Percentiles rank a stretch among this genome's conserved stretches.
phyloP scores from a whole-genome alignment of 2,888 invertebrate species.

The Mylabris sibirica region DNA sequence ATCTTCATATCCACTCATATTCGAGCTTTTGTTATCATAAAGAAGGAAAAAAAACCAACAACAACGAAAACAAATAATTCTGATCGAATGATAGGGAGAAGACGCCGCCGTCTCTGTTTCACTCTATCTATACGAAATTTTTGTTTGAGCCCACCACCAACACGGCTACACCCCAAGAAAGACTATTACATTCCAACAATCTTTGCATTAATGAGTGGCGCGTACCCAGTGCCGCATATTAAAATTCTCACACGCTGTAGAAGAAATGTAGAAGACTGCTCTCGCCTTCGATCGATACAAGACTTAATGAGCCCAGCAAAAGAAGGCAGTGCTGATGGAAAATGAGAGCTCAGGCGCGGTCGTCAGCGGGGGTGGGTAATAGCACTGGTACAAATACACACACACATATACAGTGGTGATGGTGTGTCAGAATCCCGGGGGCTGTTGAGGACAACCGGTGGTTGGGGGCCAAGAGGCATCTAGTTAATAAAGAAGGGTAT shows the following conservation, averaged over 20 bases:
- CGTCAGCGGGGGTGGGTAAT: slow-evolving; percentile 16
- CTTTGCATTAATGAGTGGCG: slow-evolving; percentile 59
- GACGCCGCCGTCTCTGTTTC: background rate
- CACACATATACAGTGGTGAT: slow-evolving; percentile 5
- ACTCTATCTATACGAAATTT: background rate
- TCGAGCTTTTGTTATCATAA: background rate
- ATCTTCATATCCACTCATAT: slow-evolving; percentile 5
- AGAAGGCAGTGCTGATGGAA: slow-evolving; percentile 58
- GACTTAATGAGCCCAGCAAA: slow-evolving; percentile 59
- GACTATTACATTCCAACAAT: slow-evolving; percentile 54
- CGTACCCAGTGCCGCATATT: slow-evolving; percentile 58
- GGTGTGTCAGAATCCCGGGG: slow-evolving; percentile 14
- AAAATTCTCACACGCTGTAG: slow-evolving; percentile 59
- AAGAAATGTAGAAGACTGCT: slow-evolving; percentile 58
- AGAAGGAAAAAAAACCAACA: background rate
- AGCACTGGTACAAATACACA: slow-evolving; percentile 1
- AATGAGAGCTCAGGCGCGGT: slow-evolving; percentile 47
- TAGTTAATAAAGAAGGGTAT: slow-evolving; percentile 53
- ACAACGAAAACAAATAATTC: background rate
- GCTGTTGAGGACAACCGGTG: background rate
- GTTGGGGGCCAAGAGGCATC: slow-evolving; percentile 38
- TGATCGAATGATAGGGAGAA: slow-evolving; percentile 1
- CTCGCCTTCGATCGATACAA: slow-evolving; percentile 54
- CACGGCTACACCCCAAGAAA: slow-evolving; percentile 40
- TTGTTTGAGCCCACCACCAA: background rate